phyloP scores from a whole-genome alignment of 2,888 invertebrate genomes.

The Leptopilina drosophilae region DNA sequence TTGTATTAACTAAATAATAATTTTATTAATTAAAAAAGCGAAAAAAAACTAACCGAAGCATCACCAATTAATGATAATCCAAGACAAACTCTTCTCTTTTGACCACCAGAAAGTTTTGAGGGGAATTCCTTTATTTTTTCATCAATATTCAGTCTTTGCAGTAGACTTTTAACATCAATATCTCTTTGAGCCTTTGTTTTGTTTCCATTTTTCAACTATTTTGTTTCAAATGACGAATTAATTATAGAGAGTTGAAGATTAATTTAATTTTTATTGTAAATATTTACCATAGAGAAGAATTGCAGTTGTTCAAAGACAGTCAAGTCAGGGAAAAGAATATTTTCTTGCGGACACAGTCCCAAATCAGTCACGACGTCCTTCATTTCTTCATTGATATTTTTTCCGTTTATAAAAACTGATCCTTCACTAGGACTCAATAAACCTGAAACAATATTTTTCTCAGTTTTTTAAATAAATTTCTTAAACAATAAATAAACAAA shows the following conservation, averaged over 20 bases:
- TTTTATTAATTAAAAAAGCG: no score
- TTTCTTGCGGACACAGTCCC: slow-evolving; percentile 95
- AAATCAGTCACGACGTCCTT: slow-evolving; percentile 84
- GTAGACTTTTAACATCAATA: slow-evolving; percentile 79
- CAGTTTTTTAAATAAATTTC: neutral
- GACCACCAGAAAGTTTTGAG: slow-evolving; percentile 89
- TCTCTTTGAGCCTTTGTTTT: slow-evolving; percentile 76
- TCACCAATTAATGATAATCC: slow-evolving; percentile 91
- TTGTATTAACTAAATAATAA: no score
- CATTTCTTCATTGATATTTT: slow-evolving; percentile 84
- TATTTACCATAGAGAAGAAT: slow-evolving; percentile 88
- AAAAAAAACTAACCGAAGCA: slow-evolving; percentile 78
- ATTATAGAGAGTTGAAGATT: no score
- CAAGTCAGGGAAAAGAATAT: slow-evolving; percentile 89
- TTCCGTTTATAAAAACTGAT: slow-evolving; percentile 84
- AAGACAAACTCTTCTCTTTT: slow-evolving; percentile 92
- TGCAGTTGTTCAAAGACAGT: slow-evolving; percentile 89
- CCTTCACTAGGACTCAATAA: slow-evolving; percentile 86
- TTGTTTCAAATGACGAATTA: no score
- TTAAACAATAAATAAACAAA: neutral
- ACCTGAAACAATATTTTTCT: slow-evolving; percentile 77
- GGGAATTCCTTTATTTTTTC: slow-evolving; percentile 82
- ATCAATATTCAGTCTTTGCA: slow-evolving; percentile 81
- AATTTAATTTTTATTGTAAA: neutral
- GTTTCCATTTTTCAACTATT: slow-evolving; percentile 81